Conservation (phyloP, 2,113 vertebrate species). For the Urocitellus parryii region DNA sequence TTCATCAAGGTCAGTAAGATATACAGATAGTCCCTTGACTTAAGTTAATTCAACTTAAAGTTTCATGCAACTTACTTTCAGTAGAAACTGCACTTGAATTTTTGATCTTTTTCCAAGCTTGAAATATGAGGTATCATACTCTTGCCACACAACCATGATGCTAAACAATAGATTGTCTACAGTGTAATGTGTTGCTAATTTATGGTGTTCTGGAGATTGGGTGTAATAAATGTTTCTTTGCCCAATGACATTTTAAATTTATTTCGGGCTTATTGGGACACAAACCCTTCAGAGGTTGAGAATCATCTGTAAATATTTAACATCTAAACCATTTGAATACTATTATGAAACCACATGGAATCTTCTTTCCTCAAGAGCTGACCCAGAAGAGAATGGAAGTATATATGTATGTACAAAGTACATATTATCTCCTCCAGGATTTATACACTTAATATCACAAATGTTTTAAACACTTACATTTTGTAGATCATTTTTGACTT, state of each 20-base stretch:
- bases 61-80: not conserved
- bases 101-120: not conserved
- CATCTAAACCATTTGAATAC: not conserved
- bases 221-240: not conserved
- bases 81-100: not conserved
- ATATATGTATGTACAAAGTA: not conserved
- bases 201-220: not conserved
- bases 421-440: not conserved
- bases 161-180: not conserved
- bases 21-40: too few relatives aligned
- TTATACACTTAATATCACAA: not conserved
- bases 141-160: not conserved
- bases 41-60: not conserved
- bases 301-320: not conserved
- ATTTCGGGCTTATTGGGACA: not conserved
- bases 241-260: not conserved
- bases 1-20: not conserved
- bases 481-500: not conserved
- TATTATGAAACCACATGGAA: not conserved
- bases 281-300: not conserved
- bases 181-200: not conserved
- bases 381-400: not conserved
- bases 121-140: not conserved
- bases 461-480: not conserved
- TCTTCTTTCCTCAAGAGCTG: not conserved